Evolutionary conservation across 2,113 vertebrate species (phyloP).

Genomic region (Propithecus coquereli): DNA sequence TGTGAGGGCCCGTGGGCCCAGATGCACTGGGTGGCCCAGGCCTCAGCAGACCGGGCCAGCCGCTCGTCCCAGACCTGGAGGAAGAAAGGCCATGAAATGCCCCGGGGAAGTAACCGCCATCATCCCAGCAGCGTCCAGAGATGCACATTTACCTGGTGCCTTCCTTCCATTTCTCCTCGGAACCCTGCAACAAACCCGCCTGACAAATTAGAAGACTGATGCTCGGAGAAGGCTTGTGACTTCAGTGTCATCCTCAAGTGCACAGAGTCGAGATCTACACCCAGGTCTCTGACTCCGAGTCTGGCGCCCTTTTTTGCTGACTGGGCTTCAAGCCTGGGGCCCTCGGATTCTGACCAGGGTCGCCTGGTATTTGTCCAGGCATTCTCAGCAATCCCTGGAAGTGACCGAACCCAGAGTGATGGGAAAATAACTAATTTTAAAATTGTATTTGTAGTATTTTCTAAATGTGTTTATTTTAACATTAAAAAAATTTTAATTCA

Average conservation of each 20-base stretch:
- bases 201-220: not conserved
- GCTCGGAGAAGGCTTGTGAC: not conserved
- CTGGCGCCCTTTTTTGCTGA: fast-evolving
- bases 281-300: not conserved
- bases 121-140: too few species aligned
- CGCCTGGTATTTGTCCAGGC: not conserved
- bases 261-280: not conserved
- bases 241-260: not conserved
- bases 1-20: conserved; percentile 91
- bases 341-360: not conserved
- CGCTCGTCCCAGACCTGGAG: conserved; percentile 89
- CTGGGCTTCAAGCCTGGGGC: not conserved
- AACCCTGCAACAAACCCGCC: not conserved
- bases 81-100: not conserved
- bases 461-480: not conserved
- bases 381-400: not conserved
- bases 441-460: not conserved
- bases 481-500: not conserved
- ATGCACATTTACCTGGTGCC: fast-evolving
- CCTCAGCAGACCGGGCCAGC: conserved; percentile 88
- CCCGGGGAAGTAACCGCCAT: fast-evolving
- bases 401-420: not conserved
- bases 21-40: conserved; percentile 88
- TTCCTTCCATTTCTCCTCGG: fast-evolving
- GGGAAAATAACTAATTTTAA: not conserved